Conservation (phyloP, 2,797 vertebrate species). For the Sus cebifrons region DNA sequence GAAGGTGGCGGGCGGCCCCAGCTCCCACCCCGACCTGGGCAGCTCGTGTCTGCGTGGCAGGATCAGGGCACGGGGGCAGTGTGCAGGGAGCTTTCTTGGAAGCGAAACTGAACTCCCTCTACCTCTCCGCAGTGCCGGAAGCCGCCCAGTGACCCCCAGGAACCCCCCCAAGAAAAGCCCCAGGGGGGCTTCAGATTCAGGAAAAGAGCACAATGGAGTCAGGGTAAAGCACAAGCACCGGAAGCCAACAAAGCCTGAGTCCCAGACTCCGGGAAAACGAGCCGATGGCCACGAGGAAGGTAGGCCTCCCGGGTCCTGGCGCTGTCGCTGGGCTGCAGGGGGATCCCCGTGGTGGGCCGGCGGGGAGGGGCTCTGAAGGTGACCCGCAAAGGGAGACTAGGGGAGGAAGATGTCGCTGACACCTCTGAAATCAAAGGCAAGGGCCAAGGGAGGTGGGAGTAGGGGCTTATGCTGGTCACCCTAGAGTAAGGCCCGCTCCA, state of each 20-base stretch:
- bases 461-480: not conserved
- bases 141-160: constrained; percentile 81
- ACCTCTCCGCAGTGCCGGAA: constrained; percentile 89
- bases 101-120: constrained; percentile 33
- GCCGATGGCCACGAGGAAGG: constrained; percentile 89
- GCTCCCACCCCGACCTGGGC: not conserved
- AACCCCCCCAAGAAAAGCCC: constrained; percentile 85
- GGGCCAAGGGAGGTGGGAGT: not conserved
- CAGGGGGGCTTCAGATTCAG: constrained; percentile 79
- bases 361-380: not conserved
- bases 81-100: constrained; percentile 42
- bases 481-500: not conserved
- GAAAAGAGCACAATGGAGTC: constrained; percentile 88
- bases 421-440: constrained; percentile 36
- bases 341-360: not conserved
- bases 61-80: not conserved
- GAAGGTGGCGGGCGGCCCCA: not conserved
- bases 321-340: not conserved
- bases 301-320: constrained; percentile 75
- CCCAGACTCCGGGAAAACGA: constrained; percentile 80
- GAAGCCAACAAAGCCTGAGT: constrained; percentile 87
- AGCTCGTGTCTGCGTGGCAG: not conserved
- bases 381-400: not conserved
- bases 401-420: not conserved
- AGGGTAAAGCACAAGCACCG: constrained; percentile 90